phyloP scores from a whole-genome alignment of 2,888 invertebrate genomes.

The Eupelmus urozonus region DNA sequence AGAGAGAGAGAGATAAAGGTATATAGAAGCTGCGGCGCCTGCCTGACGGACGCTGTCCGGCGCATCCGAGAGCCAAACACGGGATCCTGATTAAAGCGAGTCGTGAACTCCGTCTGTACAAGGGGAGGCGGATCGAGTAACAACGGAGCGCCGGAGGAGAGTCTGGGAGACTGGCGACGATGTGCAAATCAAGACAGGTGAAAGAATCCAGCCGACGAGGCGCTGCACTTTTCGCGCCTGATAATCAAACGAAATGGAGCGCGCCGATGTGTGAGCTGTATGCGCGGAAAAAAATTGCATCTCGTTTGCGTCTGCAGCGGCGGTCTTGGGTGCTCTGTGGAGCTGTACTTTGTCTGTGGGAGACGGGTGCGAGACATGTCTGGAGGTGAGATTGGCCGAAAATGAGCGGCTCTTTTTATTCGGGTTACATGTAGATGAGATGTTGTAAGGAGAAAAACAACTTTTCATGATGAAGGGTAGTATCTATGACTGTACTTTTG shows the following conservation, averaged over 20 bases:
- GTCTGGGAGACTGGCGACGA: background rate
- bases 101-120: conserved; percentile 63
- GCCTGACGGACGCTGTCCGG: conserved; percentile 66
- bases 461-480: too few species aligned
- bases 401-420: too few species aligned
- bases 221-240: too few species aligned
- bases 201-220: conserved; percentile 7
- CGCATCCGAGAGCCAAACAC: conserved; percentile 69
- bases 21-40: conserved; percentile 61
- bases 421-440: too few species aligned
- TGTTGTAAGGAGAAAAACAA: too few species aligned
- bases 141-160: conserved; percentile 15
- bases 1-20: conserved; percentile 1
- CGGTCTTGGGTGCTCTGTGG: too few species aligned
- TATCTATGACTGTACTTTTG: too few species aligned
- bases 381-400: too few species aligned
- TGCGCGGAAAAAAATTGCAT: conserved; percentile 33
- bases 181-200: conserved; percentile 35
- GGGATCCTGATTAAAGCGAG: conserved; percentile 69
- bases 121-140: conserved; percentile 60
- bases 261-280: conserved; percentile 34
- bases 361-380: too few species aligned
- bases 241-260: conserved; percentile 47
- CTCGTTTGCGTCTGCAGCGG: conserved; percentile 1
- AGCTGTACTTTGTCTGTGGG: too few species aligned